These are phyloP conservation scores for Phymastichus coffea DNA, from an alignment of 1,140 invertebrate genomes.

Conservation along the genomic window DNA sequence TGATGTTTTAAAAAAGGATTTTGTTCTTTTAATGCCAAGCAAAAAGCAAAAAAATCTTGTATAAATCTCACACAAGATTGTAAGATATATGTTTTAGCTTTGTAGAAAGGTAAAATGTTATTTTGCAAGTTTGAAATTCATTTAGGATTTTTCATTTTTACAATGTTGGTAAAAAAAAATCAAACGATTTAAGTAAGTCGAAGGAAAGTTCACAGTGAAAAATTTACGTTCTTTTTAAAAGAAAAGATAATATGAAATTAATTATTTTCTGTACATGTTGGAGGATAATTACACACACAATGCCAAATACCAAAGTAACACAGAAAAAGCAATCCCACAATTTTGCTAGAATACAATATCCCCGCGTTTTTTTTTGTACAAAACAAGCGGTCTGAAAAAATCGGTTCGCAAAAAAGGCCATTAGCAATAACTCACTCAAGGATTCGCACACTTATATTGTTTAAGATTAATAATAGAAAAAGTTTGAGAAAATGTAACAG, in stretches of 20 bases:
- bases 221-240: background rate
- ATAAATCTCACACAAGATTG: too few species aligned
- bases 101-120: too few species aligned
- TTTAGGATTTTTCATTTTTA: slow-evolving; percentile 2
- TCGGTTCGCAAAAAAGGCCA: background rate
- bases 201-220: too few species aligned
- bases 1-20: slow-evolving; percentile 20
- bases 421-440: slow-evolving; percentile 7
- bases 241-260: background rate
- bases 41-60: slow-evolving; percentile 1
- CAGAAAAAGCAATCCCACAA: slow-evolving; percentile 21
- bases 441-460: slow-evolving; percentile 22
- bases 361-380: slow-evolving; percentile 3
- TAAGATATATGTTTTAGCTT: too few species aligned
- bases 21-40: slow-evolving; percentile 11
- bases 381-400: slow-evolving; percentile 6
- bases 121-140: too few species aligned
- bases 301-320: slow-evolving; percentile 12
- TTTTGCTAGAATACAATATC: slow-evolving; percentile 9
- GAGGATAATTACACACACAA: background rate
- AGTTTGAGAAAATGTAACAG: slow-evolving; percentile 9
- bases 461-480: slow-evolving; percentile 18
- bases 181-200: background rate
- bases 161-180: background rate
- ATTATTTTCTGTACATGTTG: background rate